Evolutionary conservation across 2,888 invertebrate genomes (phyloP), one percentile per base, ranked within the genome.

Genomic region (Spilarctia lutea): DNA sequence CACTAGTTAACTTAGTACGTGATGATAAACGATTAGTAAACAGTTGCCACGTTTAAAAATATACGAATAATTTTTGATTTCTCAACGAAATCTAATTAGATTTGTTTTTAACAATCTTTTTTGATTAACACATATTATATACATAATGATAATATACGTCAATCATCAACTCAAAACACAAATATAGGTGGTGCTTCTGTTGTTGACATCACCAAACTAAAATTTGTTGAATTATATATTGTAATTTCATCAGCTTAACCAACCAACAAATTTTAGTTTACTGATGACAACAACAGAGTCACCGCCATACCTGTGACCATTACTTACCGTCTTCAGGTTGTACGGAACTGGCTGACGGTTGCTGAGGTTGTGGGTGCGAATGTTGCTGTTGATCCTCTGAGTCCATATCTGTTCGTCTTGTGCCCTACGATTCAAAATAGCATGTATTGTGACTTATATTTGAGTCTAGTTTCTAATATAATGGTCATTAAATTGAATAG

Each of bases 241-340:
- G n/a, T n/a, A n/a, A n/a, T n/a, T n/a, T n/a, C n/a, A n/a, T n/a
- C n/a, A n/a, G n/a, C n/a, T n/a, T n/a, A n/a, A n/a, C n/a, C n/a
- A n/a, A n/a, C n/a, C n/a, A n/a, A n/a, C n/a, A n/a, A n/a, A n/a
- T n/a, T n/a, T n/a, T n/a, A n/a, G n/a, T n/a, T n/a, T n/a, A n/a
- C n/a, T n/a, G n/a, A n/a, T n/a, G n/a, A n/a, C n/a, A n/a, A n/a
- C n/a, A n/a, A n/a, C n/a, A n/a, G n/a, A n/a, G n/a, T n/a, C n/a
- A n/a, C n/a, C n/a, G n/a, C n/a, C n/a, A n/a, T 3, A 60, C 4
- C 27, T 30, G 11, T 3, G 4, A 42, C 20, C 10, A 0, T 20
- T 42, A 27, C 77, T 81, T 85, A 91, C 91, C 91, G 68, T 92
- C 91, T 33, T 94, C 94, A 0, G 91, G 91, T 67, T 93, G 92